phyloP scores from a whole-genome alignment of 23 tunicate species.

The Oikopleura vanhoeffeni region DNA sequence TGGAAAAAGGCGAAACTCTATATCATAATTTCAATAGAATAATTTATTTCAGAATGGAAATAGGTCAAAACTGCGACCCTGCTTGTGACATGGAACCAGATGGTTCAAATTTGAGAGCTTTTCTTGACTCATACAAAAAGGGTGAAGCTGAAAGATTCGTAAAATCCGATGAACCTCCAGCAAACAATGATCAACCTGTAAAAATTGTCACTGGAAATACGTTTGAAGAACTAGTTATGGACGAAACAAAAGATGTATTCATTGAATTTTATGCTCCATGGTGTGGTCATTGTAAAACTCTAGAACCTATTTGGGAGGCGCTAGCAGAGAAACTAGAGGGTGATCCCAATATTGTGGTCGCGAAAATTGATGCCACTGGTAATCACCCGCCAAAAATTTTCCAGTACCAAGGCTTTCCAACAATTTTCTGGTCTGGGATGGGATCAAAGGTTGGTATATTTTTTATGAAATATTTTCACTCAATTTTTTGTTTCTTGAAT shows the following conservation, averaged over 20 bases:
- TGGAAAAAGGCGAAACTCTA: too few relatives aligned
- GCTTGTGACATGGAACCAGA: background rate
- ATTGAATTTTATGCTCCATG: constrained; percentile 97
- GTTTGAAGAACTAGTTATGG: background rate
- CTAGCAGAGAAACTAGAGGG: background rate
- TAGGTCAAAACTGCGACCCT: background rate
- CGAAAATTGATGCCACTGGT: constrained; percentile 1
- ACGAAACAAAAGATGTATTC: background rate
- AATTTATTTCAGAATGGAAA: background rate
- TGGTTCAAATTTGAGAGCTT: background rate
- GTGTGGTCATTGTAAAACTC: constrained; percentile 80
- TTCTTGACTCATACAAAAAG: background rate
- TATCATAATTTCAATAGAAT: too few relatives aligned
- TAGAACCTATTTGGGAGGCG: constrained; percentile 43
- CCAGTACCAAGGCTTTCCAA: background rate
- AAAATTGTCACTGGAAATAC: background rate
- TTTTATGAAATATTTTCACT: too few relatives aligned
- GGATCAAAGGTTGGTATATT: background rate
- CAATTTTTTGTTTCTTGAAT: too few relatives aligned
- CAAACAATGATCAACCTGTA: background rate
- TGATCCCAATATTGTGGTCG: background rate
- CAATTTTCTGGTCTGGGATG: constrained; percentile 3
- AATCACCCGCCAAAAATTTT: constrained; percentile 5
- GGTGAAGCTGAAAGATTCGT: background rate
- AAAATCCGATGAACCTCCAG: background rate